Percentiles rank a stretch among this genome's conserved stretches.
Conservation (phyloP, 2,888 invertebrate genomes). For the Dermolepida albohirtum region DNA sequence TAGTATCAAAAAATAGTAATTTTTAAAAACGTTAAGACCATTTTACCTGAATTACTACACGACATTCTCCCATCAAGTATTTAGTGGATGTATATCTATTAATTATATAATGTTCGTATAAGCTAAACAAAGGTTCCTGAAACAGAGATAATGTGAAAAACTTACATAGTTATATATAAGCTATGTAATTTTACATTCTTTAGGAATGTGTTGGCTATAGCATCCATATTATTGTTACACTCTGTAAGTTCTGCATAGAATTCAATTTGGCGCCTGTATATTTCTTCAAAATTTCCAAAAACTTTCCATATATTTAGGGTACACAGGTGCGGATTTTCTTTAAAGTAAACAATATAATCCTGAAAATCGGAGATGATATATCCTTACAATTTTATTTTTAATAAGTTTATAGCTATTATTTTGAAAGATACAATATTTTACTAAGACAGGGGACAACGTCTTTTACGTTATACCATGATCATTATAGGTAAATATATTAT, state of each 20-base stretch:
- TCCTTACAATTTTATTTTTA: no score
- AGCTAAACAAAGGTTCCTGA: conserved; percentile 56
- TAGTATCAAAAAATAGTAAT: no score
- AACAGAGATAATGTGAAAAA: conserved; percentile 44
- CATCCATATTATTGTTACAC: conserved; percentile 49
- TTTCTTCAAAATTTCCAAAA: conserved; percentile 57
- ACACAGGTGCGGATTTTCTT: conserved; percentile 33
- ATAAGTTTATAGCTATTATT: no score
- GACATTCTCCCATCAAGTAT: conserved; percentile 52
- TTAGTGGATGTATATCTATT: conserved; percentile 58
- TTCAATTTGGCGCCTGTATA: conserved; percentile 51
- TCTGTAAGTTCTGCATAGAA: conserved; percentile 54
- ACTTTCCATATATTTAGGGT: conserved; percentile 43
- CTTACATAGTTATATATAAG: not conserved
- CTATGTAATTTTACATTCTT: conserved; percentile 53
- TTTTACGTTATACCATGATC: no score
- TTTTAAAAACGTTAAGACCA: no score
- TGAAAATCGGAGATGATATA: conserved; percentile 41
- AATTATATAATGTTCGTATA: conserved; percentile 58
- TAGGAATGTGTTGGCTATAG: conserved; percentile 54
- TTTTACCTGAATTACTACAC: conserved; percentile 53
- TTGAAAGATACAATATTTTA: no score
- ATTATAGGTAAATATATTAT: no score
- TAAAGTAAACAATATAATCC: conserved; percentile 56
- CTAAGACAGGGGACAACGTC: no score